Base-by-base conservation (phyloP, 2,797 vertebrate species). In the Margarornis squamiger region DNA sequence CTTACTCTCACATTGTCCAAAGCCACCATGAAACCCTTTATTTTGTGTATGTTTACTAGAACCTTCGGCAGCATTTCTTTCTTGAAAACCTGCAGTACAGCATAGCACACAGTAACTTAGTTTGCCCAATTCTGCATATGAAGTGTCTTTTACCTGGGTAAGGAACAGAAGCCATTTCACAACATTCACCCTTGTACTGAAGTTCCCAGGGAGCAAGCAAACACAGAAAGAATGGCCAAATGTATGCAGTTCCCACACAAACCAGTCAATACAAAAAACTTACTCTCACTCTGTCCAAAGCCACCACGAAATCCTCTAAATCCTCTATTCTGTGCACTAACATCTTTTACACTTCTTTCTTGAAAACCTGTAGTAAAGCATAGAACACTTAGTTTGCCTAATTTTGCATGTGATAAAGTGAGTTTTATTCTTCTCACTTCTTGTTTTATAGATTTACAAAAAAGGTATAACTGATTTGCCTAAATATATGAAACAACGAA, bases 41-140 rank as follows among this genome's bases (percentile, higher is more conserved):
- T 70, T 96, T 90, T 73, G 67, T 61, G 59, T 29, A 30, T 21
- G 27, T 4, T 38, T 27, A 21, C 39, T 32, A 58, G 49, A 59
- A 67, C 85, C 77, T 88, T 95, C 92, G 39, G 26, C 67, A 0
- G 38, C 18, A 30, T 32, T 93, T 43, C 57, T 46, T 61, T 95
- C 97, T 82, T 89, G 96, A 95, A 84, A 97, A 45, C 93, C 96
- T 97, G 39, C 20, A 90, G 58, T 23, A 81, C 22, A 76, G 11
- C 18, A 61, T 0, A 71, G 20, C 20, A 93, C 7, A 62, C 11
- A 78, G 29, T 12, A 67, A 67, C 7, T 75, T 7, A 20, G 5
- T 49, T 8, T n/a, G 39, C 41, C 24, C 46, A 30, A 62, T 30
- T 41, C 0, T 41, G 4, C 30, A 55, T 5, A 8, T 9, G 7